Evolutionary conservation across 2,888 invertebrate species (phyloP), one percentile per base, ranked within the genome.

Genomic region (Epinotia ramella): DNA sequence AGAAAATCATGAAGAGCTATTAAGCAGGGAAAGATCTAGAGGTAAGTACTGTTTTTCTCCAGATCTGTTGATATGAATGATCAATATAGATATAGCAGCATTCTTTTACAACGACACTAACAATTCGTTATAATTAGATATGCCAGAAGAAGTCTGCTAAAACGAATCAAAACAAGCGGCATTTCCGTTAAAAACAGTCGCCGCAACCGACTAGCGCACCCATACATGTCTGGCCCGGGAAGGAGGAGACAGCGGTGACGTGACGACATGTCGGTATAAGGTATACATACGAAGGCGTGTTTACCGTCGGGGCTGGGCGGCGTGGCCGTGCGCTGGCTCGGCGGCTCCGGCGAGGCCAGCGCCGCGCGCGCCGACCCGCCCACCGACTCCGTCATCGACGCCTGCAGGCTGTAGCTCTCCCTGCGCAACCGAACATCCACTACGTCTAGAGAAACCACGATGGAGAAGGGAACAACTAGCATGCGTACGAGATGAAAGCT

Each of bases 311-410:
- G 94, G 89, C 94, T 94, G 79, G 89, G 92, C 84, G 83, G 74
- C 75, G 83, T 44, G 89, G 86, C 79, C 1, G 94, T 91, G 64
- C 89, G 86, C 68, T 81, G 85, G 78, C 95, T 95, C 79, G 95
- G 95, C 56, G 95, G 84, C 86, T 95, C 96, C 3, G 96, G 96
- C 0, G 96, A 96, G 7, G 96, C 96, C 44, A 96, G 89, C 9
- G 96, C 96, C 20, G 95, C 96, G 75, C 95, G 93, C 56, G 85
- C 84, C 73, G 89, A 88, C 64, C 87, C 89, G 84, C 94, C 88
- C 72, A 94, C 91, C n/a, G 95, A 95, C 78, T 95, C 95, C 79
- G 95, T 86, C 81, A 95, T 95, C 53, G 95, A 95, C 79, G 95
- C 92, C 79, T 96, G 95, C 80, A 96, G 94, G 86, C 95, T 95